Conservation (phyloP, 2,113 vertebrate species). For the Seriola aureovittata region DNA sequence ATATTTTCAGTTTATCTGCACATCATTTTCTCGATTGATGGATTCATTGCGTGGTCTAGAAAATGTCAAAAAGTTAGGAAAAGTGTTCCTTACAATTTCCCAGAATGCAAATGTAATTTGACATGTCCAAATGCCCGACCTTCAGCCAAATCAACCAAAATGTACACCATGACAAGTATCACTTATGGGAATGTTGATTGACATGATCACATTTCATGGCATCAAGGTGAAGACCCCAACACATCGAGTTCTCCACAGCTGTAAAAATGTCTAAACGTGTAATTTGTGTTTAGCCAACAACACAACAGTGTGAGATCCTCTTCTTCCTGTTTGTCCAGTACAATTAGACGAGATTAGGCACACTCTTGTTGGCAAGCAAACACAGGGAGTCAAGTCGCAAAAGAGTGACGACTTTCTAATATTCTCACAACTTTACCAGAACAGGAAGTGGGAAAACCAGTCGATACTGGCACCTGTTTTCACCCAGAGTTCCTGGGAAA, state of each 20-base stretch:
- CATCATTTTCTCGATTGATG: too few relatives aligned
- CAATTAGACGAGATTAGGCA: background rate
- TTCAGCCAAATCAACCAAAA: background rate
- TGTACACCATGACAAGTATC: background rate
- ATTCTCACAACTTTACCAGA: conserved; percentile 30
- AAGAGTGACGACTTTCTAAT: conserved; percentile 11
- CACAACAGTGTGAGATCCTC: conserved; percentile 44
- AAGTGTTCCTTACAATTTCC: too few relatives aligned
- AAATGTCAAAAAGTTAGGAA: too few relatives aligned
- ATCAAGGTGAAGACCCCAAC: background rate
- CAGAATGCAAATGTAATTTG: too few relatives aligned
- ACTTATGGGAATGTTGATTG: background rate
- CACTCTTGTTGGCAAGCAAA: conserved; percentile 49
- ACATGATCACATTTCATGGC: too few relatives aligned
- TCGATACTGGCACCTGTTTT: conserved; percentile 25
- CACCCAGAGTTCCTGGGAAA: conserved; percentile 35
- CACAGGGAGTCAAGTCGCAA: conserved; percentile 26
- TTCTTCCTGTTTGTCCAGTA: conserved; percentile 31
- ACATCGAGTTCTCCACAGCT: conserved; percentile 14
- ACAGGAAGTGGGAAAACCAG: conserved; percentile 28
- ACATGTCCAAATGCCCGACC: too few relatives aligned
- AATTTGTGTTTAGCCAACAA: conserved; percentile 44
- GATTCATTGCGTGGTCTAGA: too few relatives aligned
- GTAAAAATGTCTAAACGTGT: conserved; percentile 28
- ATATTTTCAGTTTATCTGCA: too few relatives aligned